Evolutionary conservation across 2,888 invertebrate genomes (phyloP).

Genomic region (Patella depressa): DNA sequence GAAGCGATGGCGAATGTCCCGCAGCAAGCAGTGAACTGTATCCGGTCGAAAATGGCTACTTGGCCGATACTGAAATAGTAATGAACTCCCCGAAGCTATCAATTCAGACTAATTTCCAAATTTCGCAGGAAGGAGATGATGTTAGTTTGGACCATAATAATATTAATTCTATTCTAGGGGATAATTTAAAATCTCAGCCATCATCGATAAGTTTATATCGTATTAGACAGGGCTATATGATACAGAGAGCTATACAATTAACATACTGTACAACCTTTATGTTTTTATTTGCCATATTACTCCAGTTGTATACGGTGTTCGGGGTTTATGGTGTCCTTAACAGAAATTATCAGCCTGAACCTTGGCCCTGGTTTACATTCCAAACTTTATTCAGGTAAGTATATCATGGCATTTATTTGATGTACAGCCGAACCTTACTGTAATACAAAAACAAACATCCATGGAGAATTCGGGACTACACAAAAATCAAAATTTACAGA

Average conservation of each 20-base stretch:
- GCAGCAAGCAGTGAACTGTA: not conserved
- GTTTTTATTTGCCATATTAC: conserved; percentile 74
- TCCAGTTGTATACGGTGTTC: conserved; percentile 74
- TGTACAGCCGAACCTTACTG: no score
- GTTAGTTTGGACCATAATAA: conserved; percentile 17
- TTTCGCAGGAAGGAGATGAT: conserved; percentile 18
- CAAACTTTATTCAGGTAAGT: conserved; percentile 71
- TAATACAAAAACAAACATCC: no score
- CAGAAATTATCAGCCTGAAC: conserved; percentile 62
- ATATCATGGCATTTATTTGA: not conserved
- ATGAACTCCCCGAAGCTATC: conserved; percentile 17
- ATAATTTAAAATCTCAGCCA: conserved; percentile 32
- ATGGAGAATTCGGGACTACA: no score
- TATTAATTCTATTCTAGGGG: conserved; percentile 20
- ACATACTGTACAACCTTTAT: conserved; percentile 75
- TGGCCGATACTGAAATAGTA: conserved; percentile 52
- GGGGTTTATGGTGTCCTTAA: conserved; percentile 73
- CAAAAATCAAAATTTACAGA: no score
- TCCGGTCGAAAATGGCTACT: conserved; percentile 46
- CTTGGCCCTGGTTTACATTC: conserved; percentile 76
- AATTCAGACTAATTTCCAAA: not conserved
- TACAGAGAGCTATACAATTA: conserved; percentile 74
- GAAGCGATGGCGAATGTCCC: conserved; percentile 17
- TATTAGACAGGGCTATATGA: conserved; percentile 67
- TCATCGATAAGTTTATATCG: conserved; percentile 46